Base-by-base conservation (phyloP, 2,888 invertebrate species). In the Neelides folsomi region DNA sequence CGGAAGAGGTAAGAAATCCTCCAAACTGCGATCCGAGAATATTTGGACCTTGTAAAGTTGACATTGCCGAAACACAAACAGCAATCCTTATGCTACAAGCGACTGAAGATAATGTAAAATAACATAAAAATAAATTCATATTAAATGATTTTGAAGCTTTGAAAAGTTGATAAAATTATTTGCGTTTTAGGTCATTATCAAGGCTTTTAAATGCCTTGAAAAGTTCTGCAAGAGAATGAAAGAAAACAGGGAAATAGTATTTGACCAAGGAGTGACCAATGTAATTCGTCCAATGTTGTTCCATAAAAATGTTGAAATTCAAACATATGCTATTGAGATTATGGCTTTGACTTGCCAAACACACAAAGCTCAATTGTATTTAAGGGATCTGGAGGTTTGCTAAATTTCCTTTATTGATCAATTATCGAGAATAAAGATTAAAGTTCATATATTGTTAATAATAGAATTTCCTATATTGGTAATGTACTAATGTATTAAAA, bases 21-120 rank as follows among this genome's bases (percentile, higher is more conserved):
- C 49, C 53, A 12, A 55, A 59, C 38, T 58, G 57, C 7, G 48
- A 45, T 5, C 9, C 57, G 1, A 53, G 54, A 48, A 51, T 48
- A 48, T 63, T 61, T 51, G 63, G 61, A 12, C 61, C 60, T 1
- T 50, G 52, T 10, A 41, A 57, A 34, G 51, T 61, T 36, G 63
- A 61, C 8, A 53, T 55, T 12, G 54, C 51, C 35, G 55, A 60
- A 44, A 55, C 60, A 12, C 34, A 48, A 5, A 62, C 61, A 0
- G 61, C 61, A 2, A 58, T 63, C 41, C 44, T 63, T 13, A 48
- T 63, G 44, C 40, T 63, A 36, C 57, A 59, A 35, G 60, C 57
- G 45, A 56, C 53, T 8, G 63, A 63, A 41, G 9, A 27, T 10
- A 51, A 63, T 52, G 59, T 58, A 53, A 34, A 10, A 1, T 2